A percentile compares a stretch with the other conserved stretches of the same genome.
phyloP scores from a whole-genome alignment of 2,113 vertebrate species.

The Globicephala melas region DNA sequence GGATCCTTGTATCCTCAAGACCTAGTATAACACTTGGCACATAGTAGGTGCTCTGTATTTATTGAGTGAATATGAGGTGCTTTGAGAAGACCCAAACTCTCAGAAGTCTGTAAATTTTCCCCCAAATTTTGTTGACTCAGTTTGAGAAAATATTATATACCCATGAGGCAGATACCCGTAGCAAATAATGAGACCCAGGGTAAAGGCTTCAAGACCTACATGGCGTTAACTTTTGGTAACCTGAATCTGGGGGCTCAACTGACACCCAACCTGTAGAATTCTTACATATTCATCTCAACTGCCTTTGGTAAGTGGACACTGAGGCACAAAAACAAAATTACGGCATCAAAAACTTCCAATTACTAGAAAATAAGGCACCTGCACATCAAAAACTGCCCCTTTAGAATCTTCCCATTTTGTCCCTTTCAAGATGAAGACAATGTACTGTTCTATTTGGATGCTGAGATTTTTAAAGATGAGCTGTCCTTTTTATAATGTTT shows the following conservation, averaged over 20 bases:
- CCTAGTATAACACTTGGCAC: neutral
- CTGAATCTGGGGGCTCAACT: neutral
- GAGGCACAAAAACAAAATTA: constrained; percentile 32
- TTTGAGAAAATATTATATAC: neutral
- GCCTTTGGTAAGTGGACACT: neutral
- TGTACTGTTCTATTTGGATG: constrained; percentile 9
- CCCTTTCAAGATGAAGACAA: constrained; percentile 46
- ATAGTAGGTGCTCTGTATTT: neutral
- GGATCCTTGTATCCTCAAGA: neutral
- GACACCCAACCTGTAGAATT: neutral
- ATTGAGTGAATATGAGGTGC: neutral
- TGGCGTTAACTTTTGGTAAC: neutral
- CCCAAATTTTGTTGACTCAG: neutral
- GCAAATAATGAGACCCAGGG: neutral
- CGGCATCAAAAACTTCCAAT: constrained; percentile 36
- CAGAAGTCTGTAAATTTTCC: neutral
- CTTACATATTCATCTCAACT: neutral
- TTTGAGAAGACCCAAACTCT: neutral
- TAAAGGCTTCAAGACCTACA: neutral
- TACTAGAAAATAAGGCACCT: constrained; percentile 43
- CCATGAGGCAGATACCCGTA: neutral
- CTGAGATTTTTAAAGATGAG: neutral
- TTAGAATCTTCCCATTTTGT: constrained; percentile 14
- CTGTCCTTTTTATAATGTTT: constrained; percentile 32
- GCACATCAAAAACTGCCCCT: neutral